phyloP scores from a whole-genome alignment of 1,140 invertebrate species.

The Listronotus bonariensis region DNA sequence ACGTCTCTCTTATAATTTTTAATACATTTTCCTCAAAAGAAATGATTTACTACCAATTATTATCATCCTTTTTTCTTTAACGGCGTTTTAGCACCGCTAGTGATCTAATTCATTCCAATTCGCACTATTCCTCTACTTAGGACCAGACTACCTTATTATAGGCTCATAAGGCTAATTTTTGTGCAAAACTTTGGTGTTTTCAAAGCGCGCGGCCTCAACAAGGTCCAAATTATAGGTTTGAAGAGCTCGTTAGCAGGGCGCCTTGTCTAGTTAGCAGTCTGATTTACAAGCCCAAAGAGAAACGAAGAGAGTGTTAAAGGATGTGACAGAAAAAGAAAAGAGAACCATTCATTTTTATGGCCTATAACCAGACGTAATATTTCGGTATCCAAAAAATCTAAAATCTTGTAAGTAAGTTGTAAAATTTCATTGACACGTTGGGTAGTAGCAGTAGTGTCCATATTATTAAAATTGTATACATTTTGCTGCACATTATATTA shows the following conservation, averaged over 20 bases:
- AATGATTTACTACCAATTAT: slow-evolving; percentile 24
- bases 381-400: no score
- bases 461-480: no score
- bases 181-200: slow-evolving; percentile 22
- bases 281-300: slow-evolving; percentile 43
- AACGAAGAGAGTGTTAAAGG: not conserved
- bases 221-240: slow-evolving; percentile 47
- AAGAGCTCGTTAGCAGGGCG: slow-evolving; percentile 48
- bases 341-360: no score
- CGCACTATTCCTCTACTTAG: slow-evolving; percentile 16
- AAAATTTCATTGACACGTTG: no score
- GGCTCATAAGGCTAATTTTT: slow-evolving; percentile 27
- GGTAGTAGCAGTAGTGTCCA: no score
- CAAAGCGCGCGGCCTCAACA: slow-evolving; percentile 29
- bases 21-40: not conserved
- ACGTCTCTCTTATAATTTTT: slow-evolving; percentile 9
- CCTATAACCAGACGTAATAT: no score
- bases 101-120: slow-evolving; percentile 27
- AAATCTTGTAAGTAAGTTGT: no score
- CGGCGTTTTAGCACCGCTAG: slow-evolving; percentile 11
- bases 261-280: slow-evolving; percentile 49
- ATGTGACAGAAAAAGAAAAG: no score
- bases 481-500: no score
- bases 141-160: slow-evolving; percentile 29
- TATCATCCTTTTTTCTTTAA: not conserved